Conservation (phyloP, 53 echinoderm and acorn worm species). For the Apostichopus leukothele region DNA sequence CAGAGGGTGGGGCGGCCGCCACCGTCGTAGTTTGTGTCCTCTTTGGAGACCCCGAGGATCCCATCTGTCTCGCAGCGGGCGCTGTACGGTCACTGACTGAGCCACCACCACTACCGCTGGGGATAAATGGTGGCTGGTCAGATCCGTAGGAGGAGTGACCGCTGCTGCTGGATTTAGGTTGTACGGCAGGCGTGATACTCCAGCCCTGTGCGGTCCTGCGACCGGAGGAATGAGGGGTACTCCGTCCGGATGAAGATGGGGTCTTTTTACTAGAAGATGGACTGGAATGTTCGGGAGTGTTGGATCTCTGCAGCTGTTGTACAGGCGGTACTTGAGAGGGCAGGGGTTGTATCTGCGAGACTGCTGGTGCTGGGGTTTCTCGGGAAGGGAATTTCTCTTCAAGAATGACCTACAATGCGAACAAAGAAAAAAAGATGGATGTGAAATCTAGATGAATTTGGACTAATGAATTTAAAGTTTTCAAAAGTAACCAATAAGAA, state of each 20-base stretch:
- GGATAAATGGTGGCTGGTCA: slow-evolving; percentile 45
- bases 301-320: slow-evolving; percentile 38
- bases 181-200: slow-evolving; percentile 22
- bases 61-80: neutral
- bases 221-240: slow-evolving; percentile 34
- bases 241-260: slow-evolving; percentile 26
- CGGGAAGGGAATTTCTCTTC: slow-evolving; percentile 30
- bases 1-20: neutral
- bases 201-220: slow-evolving; percentile 20
- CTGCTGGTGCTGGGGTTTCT: neutral
- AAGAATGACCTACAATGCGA: slow-evolving; percentile 20
- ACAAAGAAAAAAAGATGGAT: too few species aligned
- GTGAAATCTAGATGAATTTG: too few species aligned
- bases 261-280: slow-evolving; percentile 9
- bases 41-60: neutral
- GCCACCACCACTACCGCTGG: neutral
- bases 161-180: slow-evolving; percentile 1
- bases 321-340: slow-evolving; percentile 41
- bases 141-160: slow-evolving; percentile 1
- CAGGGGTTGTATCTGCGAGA: slow-evolving; percentile 43
- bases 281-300: slow-evolving; percentile 34
- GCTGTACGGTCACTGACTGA: neutral
- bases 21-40: neutral
- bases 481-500: too few species aligned
- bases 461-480: too few species aligned